A percentile compares a stretch with the other conserved stretches of the same genome.
These are phyloP conservation scores for Borostomias antarcticus DNA, from an alignment of 2,797 vertebrate species.

Conservation along the genomic window DNA sequence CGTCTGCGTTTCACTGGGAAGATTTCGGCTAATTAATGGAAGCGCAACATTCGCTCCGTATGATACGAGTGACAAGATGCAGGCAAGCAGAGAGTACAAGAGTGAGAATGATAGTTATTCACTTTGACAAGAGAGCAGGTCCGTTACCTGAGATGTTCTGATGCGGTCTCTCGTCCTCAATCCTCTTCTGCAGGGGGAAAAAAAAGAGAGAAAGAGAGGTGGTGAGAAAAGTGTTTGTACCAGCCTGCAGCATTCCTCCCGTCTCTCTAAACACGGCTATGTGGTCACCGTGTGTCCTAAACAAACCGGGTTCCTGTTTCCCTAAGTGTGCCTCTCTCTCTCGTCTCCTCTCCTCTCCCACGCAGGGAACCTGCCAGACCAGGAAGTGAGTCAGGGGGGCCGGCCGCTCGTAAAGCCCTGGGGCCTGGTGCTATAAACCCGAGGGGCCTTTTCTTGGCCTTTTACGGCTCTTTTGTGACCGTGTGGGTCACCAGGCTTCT, in stretches of 20 bases:
- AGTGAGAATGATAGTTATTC: not conserved
- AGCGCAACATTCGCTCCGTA: not conserved
- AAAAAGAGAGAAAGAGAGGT: not conserved
- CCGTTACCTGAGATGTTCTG: constrained; percentile 4
- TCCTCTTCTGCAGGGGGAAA: not conserved
- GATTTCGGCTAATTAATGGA: constrained; percentile 7
- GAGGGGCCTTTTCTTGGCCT: constrained; percentile 30
- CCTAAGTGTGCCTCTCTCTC: constrained; percentile 4
- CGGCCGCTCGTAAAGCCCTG: constrained; percentile 27
- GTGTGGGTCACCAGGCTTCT: constrained; percentile 25
- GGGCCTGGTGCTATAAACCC: constrained; percentile 36
- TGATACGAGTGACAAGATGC: constrained; percentile 5
- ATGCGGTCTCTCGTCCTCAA: not conserved
- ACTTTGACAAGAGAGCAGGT: not conserved
- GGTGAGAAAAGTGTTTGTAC: not conserved
- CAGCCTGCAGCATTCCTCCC: not conserved
- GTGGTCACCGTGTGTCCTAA: constrained; percentile 6
- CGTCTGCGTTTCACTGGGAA: not conserved
- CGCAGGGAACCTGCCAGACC: constrained; percentile 19
- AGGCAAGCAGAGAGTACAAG: not conserved
- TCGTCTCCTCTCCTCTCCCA: constrained; percentile 8
- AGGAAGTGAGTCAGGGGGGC: constrained; percentile 31
- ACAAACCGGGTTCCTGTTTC: constrained; percentile 9
- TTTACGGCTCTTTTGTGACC: constrained; percentile 49
- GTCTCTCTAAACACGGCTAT: constrained; percentile 3